phyloP scores from a whole-genome alignment of 2,113 vertebrate species.

The Apus apus region DNA sequence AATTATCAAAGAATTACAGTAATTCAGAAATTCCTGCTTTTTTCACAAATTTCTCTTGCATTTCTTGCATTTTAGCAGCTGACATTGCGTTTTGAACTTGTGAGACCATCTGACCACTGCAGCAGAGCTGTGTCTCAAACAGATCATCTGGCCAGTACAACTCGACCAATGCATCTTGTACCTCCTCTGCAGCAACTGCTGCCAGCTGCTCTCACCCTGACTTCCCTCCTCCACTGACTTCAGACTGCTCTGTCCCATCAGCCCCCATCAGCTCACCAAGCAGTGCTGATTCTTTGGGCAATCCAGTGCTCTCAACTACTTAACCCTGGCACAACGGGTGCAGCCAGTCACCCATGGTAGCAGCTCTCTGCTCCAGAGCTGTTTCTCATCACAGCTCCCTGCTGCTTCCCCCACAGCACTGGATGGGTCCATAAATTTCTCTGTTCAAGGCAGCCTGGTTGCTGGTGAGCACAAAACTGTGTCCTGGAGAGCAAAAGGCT shows the following conservation, averaged over 20 bases:
- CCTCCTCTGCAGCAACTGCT: neutral
- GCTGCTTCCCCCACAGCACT: neutral
- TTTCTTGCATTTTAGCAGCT: neutral
- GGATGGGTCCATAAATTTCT: neutral
- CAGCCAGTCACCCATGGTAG: neutral
- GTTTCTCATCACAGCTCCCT: neutral
- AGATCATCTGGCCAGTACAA: neutral
- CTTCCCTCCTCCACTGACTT: neutral
- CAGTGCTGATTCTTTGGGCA: neutral
- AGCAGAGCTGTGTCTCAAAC: neutral
- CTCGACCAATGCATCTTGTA: neutral
- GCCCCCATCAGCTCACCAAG: neutral
- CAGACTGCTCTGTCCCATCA: neutral
- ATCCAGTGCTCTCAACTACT: neutral
- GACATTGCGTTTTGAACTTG: neutral
- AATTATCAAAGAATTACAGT: neutral
- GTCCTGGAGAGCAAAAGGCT: constrained; percentile 19
- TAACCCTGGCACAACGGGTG: neutral
- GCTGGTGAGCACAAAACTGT: neutral
- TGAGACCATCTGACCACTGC: neutral
- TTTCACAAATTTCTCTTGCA: neutral
- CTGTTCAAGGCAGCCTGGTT: neutral
- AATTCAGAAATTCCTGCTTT: neutral
- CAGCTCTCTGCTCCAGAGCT: neutral
- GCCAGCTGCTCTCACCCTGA: neutral